Percentiles rank a stretch among this genome's conserved stretches.
Conservation (phyloP, 2,113 vertebrate genomes). For the Rhinoderma darwinii region DNA sequence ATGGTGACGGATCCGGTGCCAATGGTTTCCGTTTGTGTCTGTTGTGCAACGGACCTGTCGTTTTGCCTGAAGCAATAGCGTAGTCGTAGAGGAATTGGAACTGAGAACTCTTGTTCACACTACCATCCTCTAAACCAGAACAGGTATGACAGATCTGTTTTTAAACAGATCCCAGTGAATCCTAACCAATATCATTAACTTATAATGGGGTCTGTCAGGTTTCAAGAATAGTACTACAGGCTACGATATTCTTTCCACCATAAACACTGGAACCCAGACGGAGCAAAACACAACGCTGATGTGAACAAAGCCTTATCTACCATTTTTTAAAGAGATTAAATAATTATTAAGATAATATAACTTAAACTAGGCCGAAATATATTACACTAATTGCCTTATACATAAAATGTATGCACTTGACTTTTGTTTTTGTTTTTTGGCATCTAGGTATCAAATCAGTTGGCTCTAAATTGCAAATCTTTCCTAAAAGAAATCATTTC, state of each 20-base stretch:
- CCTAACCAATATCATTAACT: neutral
- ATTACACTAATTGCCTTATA: neutral
- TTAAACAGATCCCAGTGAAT: neutral
- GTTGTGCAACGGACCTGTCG: no score
- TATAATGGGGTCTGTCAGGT: neutral
- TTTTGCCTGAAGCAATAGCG: no score
- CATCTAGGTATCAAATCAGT: constrained; percentile 55
- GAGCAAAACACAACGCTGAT: no score
- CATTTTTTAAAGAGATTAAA: neutral
- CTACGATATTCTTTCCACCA: neutral
- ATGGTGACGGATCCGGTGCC: no score
- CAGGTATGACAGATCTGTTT: no score
- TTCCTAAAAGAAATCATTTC: constrained; percentile 46
- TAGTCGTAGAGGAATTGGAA: neutral
- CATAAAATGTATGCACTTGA: no score
- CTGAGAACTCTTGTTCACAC: neutral
- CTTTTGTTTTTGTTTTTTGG: neutral
- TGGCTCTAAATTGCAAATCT: constrained; percentile 46
- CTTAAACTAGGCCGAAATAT: neutral
- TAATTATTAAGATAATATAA: neutral
- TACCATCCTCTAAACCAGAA: no score
- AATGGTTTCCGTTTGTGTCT: no score
- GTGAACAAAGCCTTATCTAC: neutral
- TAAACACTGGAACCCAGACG: neutral
- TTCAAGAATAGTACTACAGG: neutral